phyloP scores from a whole-genome alignment of 2,113 vertebrate species.

The Acanthochromis polyacanthus region DNA sequence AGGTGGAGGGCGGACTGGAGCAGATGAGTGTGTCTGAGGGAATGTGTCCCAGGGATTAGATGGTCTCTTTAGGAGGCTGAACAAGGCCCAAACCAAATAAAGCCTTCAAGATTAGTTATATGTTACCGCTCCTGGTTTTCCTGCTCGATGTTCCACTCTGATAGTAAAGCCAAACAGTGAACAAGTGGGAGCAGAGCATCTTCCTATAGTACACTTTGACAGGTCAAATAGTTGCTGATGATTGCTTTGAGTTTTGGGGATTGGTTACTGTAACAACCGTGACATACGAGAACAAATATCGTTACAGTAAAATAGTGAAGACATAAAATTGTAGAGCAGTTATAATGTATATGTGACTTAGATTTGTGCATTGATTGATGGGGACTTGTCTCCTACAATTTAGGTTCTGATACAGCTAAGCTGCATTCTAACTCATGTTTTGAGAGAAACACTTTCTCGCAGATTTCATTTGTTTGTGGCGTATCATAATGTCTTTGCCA shows the following conservation, averaged over 20 bases:
- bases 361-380: too few species aligned
- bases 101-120: conserved; percentile 53
- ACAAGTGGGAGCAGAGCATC: conserved; percentile 7
- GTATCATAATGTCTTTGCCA: too few species aligned
- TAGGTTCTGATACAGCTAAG: too few species aligned
- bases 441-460: too few species aligned
- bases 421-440: too few species aligned
- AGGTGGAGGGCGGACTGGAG: background rate
- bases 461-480: too few species aligned
- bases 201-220: background rate
- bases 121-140: conserved; percentile 47
- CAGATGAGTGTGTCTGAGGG: conserved; percentile 45
- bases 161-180: conserved; percentile 25
- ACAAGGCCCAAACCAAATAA: conserved; percentile 62
- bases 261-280: background rate
- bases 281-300: background rate
- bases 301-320: background rate
- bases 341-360: too few species aligned
- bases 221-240: background rate
- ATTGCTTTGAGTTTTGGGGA: background rate
- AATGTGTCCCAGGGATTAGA: conserved; percentile 50
- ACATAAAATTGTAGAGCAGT: background rate
- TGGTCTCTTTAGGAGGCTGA: conserved; percentile 58
- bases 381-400: too few species aligned
- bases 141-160: conserved; percentile 13